These are phyloP conservation scores for Macrostomum lignano DNA, from an alignment of 1,140 invertebrate genomes.

Conservation along the genomic window DNA sequence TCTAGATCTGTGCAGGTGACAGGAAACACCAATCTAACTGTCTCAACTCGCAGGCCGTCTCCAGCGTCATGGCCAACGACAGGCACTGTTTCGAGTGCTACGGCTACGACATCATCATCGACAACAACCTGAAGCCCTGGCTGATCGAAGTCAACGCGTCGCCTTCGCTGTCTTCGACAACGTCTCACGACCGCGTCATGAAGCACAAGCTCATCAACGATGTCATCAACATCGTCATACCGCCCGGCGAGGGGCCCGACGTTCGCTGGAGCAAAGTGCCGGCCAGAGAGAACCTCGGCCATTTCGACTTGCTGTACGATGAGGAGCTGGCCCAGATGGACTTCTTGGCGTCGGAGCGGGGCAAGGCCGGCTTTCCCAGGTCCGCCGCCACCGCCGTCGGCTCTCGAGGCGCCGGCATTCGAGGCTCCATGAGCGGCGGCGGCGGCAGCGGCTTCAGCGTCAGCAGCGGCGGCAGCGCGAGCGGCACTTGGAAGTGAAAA, in stretches of 20 bases:
- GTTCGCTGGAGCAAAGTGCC: conserved; percentile 1
- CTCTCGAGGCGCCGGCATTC: no score
- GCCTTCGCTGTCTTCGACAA: conserved; percentile 68
- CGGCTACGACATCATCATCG: conserved; percentile 29
- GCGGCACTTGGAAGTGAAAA: no score
- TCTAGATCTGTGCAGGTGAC: background rate
- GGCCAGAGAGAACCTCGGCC: background rate
- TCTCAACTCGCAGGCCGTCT: conserved; percentile 7
- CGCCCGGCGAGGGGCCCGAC: conserved; percentile 39
- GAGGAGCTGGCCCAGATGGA: background rate
- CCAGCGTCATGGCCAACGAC: conserved; percentile 25
- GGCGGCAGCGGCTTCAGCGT: no score
- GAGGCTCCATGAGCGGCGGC: no score
- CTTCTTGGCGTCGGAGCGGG: background rate
- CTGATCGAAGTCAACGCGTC: conserved; percentile 49
- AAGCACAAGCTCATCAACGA: conserved; percentile 85
- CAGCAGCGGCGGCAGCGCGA: no score
- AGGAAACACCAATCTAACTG: conserved; percentile 4
- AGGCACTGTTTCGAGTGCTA: conserved; percentile 29
- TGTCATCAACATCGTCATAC: conserved; percentile 60
- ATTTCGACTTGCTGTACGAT: conserved; percentile 4
- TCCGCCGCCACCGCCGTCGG: no score
- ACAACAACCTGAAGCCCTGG: conserved; percentile 29
- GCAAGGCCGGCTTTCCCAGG: conserved; percentile 1
- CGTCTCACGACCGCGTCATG: conserved; percentile 68